Base-by-base conservation (phyloP, 2,888 invertebrate species). In the Drosophila robusta region DNA sequence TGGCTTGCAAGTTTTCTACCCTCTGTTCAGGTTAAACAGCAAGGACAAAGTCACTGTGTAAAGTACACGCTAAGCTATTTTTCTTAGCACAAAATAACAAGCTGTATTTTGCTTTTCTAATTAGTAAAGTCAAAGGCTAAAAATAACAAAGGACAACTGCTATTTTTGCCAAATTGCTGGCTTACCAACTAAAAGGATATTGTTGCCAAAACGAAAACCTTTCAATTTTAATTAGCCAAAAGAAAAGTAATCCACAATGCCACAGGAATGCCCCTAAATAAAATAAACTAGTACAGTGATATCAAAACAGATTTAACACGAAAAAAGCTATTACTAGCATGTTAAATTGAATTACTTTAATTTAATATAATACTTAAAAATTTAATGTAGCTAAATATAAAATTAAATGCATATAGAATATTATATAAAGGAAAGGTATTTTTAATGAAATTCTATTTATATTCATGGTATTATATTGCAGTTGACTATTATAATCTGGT, bases 181-280 rank as follows among this genome's bases (percentile, higher is more conserved):
- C 61, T 58, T 70, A 41, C 50, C 29, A 68, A 70, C 82, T 73
- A 70, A 56, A 62, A 64, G 61, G 49, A 63, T 73, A 16, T 44
- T 60, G 34, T 61, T 58, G 46, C 39, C 22, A 26, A 57, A 70
- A 51, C 45, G 38, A 49, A 55, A 58, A 22, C 18, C 47, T 52
- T 74, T 61, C 46, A 44, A 50, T 56, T 70, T 62, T 70, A 77
- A 78, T 77, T 77, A 78, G 61, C 36, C 60, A 52, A 65, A 47
- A 38, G 38, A 49, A 49, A 9, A 34, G 39, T 47, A 47, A 36
- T 24, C 6, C 39, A 16, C 49, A 68, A 45, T 36, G 46, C 7
- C 16, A 39, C 22, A 29, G 24, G 6, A 32, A 45, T 16, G 4
- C n/a, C 12, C 6, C 8, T 4, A 44, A 18, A 41, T n/a, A 32